Evolutionary conservation across 1,140 invertebrate genomes (phyloP), one percentile per base, ranked within the genome.

Genomic region (fruit fly (Drosophila melanogaster)): DNA sequence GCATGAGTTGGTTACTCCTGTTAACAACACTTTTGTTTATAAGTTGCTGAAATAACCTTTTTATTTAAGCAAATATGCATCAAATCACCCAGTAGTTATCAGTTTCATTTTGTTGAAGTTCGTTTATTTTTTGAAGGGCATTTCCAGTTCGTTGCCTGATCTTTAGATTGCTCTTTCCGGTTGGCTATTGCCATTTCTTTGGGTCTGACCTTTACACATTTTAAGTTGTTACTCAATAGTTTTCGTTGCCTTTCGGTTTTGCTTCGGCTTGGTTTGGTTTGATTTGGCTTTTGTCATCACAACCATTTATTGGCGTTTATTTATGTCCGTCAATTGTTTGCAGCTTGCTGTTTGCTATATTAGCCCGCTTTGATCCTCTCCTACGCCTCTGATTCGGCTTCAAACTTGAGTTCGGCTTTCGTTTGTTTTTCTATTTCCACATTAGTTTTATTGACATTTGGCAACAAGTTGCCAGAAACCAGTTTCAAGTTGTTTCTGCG

Each of bases 391-490:
- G 73, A 54, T 53, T 8, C 41, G 41, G 26, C 71, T 77, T 51
- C 44, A 24, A 43, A 43, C 33, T 56, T 73, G 71, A 72, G 71
- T 44, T 61, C 38, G 33, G 24, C 30, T 54, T 37, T 14, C 19
- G 46, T 60, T 40, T 37, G 17, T 37, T 54, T 69, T 54, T 66
- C 37, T 70, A 24, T 70, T 76, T 78, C 55, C 40, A 83, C 66
- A 81, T 87, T 89, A 79, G 60, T 87, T 76, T 86, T 86, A 86
- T 86, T 86, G 83, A 86, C 83, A 86, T 89, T 86, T 86, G 79
- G 75, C 75, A 89, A 83, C 75, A 72, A 77, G 83, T 83, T 71
- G 75, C 71, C 67, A 43, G 58, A 71, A 85, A 86, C 83, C 73
- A 55, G 83, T 86, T 86, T 71, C 35, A 30, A 59, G 73, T 65